phyloP scores from a whole-genome alignment of 2,797 vertebrate genomes.

The Bucorvus abyssinicus region DNA sequence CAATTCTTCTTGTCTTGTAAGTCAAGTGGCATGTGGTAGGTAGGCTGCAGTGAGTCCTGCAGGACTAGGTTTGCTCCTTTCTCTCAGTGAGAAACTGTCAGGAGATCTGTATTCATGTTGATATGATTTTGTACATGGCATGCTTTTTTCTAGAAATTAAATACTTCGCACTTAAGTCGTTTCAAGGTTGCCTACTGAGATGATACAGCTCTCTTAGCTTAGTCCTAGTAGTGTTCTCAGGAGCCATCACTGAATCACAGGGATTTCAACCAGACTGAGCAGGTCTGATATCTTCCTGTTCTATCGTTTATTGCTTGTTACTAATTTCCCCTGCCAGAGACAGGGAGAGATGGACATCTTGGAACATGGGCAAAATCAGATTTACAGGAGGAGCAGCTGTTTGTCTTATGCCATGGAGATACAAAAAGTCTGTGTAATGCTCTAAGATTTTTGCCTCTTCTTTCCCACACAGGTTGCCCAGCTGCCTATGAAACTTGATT shows the following conservation, averaged over 20 bases:
- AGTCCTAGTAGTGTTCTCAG: not conserved
- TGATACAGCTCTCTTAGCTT: not conserved
- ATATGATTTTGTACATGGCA: not conserved
- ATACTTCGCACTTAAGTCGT: not conserved
- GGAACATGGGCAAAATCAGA: not conserved
- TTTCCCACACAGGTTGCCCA: constrained; percentile 80
- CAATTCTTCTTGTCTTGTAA: not conserved
- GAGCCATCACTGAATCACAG: not conserved
- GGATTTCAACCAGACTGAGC: not conserved
- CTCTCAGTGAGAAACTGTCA: not conserved
- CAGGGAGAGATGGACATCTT: not conserved
- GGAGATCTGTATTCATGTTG: not conserved
- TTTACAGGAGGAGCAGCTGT: not conserved
- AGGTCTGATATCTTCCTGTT: not conserved
- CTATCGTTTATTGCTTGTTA: not conserved
- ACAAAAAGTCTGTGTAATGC: not conserved
- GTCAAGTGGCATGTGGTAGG: not conserved
- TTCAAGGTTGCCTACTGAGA: not conserved
- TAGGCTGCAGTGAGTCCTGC: not conserved
- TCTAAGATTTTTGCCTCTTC: not conserved
- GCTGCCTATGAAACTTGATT: constrained; percentile 89
- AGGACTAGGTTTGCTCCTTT: not conserved
- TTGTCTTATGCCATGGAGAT: not conserved
- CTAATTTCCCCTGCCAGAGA: not conserved
- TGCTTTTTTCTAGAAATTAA: not conserved